Evolutionary conservation across 1,140 invertebrate genomes (phyloP), one percentile per base, ranked within the genome.

Genomic region (Eupristina koningsbergeri): DNA sequence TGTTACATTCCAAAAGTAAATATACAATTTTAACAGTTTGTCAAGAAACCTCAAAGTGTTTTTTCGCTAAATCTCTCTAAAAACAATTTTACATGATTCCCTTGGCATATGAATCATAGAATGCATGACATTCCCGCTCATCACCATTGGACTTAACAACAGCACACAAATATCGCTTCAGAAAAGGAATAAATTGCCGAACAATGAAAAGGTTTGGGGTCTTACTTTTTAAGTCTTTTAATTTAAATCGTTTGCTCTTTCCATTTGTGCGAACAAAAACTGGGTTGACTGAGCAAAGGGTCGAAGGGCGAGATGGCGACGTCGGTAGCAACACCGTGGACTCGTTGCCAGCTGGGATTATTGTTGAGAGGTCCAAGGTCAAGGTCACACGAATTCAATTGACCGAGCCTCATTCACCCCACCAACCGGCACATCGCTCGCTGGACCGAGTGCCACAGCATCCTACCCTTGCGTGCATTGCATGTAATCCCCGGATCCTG

Each of bases 341-440:
- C 22, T 26, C 63, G n/a, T 45, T 29, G 45, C 80, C 78, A 84
- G 78, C 36, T 79, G 80, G 69, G 41, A 39, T 13, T 85, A 75
- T 81, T n/a, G n/a, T n/a, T 84, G 85, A 67, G 86, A 1, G 75
- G 6, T 31, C 19, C 17, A 89, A 89, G 89, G 89, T 86, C 86
- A 87, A 86, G 85, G 87, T 85, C 81, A 77, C 63, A n/a, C 29
- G 31, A n/a, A 15, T 53, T 8, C 41, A 53, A 50, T 26, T 58
- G 75, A 19, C 11, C 36, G 41, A 11, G 41, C 6, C 11, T 5
- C 22, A 9, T 26, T 22, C 53, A n/a, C 53, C 53, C 22, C 22
- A 19, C 53, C 53, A 26, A 11, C 41, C 53, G 5, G 2, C 22
- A 3, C 53, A 26, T 26, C 73, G 15, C 47, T 50, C 47, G 47